These are phyloP conservation scores for Pholis gunnellus DNA, from an alignment of 2,113 vertebrate genomes.

Conservation along the genomic window DNA sequence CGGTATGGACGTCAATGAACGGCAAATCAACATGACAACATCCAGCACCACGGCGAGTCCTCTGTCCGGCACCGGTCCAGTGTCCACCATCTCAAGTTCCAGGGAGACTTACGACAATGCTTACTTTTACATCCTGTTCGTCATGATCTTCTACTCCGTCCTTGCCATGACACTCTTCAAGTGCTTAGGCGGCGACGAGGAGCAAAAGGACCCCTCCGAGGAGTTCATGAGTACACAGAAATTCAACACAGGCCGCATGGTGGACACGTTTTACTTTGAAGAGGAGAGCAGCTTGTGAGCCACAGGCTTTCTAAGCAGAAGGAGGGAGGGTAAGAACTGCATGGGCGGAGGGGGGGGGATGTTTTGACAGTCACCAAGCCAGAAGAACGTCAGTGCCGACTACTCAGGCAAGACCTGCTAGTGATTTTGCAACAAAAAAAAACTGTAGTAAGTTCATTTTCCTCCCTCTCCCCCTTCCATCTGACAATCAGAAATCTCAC, in stretches of 20 bases:
- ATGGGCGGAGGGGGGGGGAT: constrained; percentile 52
- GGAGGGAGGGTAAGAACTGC: constrained; percentile 44
- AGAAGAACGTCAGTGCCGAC: constrained; percentile 73
- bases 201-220: constrained; percentile 88
- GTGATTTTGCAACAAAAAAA: constrained; percentile 74
- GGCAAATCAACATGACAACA: constrained; percentile 28
- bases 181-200: constrained; percentile 85
- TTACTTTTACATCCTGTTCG: constrained; percentile 93
- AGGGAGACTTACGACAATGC: constrained; percentile 89
- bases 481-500: constrained; percentile 78
- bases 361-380: constrained; percentile 80
- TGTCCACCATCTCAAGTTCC: constrained; percentile 24
- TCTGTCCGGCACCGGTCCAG: background rate
- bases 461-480: constrained; percentile 41
- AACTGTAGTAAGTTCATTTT: constrained; percentile 63
- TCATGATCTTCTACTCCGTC: constrained; percentile 93
- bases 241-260: constrained; percentile 81
- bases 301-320: constrained; percentile 41
- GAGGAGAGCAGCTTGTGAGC: constrained; percentile 89
- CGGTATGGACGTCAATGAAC: constrained; percentile 51
- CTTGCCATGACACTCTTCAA: constrained; percentile 90
- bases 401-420: constrained; percentile 76
- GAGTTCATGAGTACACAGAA: constrained; percentile 86
- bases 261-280: constrained; percentile 90
- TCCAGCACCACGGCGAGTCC: constrained; percentile 40